Conservation (phyloP, 2,888 invertebrate genomes). For the Zaprionus lineosus region DNA sequence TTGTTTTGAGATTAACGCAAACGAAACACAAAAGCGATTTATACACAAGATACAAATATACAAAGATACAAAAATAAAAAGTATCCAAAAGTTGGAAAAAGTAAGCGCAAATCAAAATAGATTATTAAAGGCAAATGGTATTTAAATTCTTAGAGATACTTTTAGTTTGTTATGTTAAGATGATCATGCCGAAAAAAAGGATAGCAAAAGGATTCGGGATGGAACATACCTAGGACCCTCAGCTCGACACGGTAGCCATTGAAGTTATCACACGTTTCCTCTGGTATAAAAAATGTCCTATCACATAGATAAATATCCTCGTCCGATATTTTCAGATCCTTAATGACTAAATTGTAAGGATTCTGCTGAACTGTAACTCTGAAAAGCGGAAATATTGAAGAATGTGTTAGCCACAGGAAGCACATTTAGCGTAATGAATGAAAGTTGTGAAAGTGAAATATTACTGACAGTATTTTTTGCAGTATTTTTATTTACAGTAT, state of each 20-base stretch:
- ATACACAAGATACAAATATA: no score
- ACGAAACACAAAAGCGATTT: slow-evolving; percentile 37
- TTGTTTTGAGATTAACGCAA: no score
- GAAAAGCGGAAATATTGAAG: no score
- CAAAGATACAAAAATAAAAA: slow-evolving; percentile 34
- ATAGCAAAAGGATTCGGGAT: not conserved
- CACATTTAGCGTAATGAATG: no score
- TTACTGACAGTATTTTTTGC: no score
- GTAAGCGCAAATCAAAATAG: slow-evolving; percentile 46
- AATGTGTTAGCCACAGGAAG: no score
- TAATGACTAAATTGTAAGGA: slow-evolving; percentile 81
- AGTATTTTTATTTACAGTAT: no score
- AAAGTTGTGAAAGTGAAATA: no score
- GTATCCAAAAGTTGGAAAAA: slow-evolving; percentile 20
- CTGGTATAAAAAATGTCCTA: slow-evolving; percentile 89
- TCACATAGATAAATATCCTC: slow-evolving; percentile 91
- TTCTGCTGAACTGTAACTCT: slow-evolving; percentile 71
- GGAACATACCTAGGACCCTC: slow-evolving; percentile 86
- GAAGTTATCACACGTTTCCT: slow-evolving; percentile 87
- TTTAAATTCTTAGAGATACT: slow-evolving; percentile 3
- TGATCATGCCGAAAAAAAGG: slow-evolving; percentile 27
- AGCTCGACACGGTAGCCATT: slow-evolving; percentile 89
- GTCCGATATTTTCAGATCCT: slow-evolving; percentile 86
- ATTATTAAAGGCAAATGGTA: slow-evolving; percentile 23
- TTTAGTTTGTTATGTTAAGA: not conserved